Percentiles rank a stretch among this genome's conserved stretches.
These are phyloP conservation scores for Anthonomus grandis DNA, from an alignment of 1,140 invertebrate species.

Conservation along the genomic window DNA sequence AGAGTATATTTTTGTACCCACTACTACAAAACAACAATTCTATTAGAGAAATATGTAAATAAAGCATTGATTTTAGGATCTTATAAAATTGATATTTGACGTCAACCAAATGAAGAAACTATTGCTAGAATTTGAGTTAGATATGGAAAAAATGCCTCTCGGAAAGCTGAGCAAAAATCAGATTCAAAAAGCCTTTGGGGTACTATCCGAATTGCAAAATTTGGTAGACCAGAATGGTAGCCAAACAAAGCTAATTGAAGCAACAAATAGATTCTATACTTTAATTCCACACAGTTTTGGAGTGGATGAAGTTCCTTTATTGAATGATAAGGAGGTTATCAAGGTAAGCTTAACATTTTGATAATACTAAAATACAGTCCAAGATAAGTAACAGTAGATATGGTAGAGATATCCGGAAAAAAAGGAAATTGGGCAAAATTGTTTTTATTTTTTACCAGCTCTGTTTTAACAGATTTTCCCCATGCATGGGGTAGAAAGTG, in stretches of 20 bases:
- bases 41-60: no score
- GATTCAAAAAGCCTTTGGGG: slow-evolving; percentile 79
- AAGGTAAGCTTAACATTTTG: slow-evolving; percentile 52
- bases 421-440: no score
- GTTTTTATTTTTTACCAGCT: no score
- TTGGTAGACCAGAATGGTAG: slow-evolving; percentile 55
- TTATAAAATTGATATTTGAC: slow-evolving; percentile 89
- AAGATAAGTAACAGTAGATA: no score
- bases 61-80: slow-evolving; percentile 45
- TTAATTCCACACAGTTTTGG: slow-evolving; percentile 95
- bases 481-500: no score
- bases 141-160: slow-evolving; percentile 95
- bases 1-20: neutral
- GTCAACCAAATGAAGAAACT: slow-evolving; percentile 88
- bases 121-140: slow-evolving; percentile 93
- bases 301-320: slow-evolving; percentile 73
- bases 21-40: neutral
- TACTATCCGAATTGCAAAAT: slow-evolving; percentile 75
- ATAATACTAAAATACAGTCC: neutral
- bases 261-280: slow-evolving; percentile 80
- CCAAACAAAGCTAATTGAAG: slow-evolving; percentile 69
- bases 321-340: slow-evolving; percentile 74
- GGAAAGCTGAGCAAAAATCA: slow-evolving; percentile 91
- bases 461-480: no score
- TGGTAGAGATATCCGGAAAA: no score